phyloP scores from a whole-genome alignment of 2,797 vertebrate species.

The Microtus obscurus region DNA sequence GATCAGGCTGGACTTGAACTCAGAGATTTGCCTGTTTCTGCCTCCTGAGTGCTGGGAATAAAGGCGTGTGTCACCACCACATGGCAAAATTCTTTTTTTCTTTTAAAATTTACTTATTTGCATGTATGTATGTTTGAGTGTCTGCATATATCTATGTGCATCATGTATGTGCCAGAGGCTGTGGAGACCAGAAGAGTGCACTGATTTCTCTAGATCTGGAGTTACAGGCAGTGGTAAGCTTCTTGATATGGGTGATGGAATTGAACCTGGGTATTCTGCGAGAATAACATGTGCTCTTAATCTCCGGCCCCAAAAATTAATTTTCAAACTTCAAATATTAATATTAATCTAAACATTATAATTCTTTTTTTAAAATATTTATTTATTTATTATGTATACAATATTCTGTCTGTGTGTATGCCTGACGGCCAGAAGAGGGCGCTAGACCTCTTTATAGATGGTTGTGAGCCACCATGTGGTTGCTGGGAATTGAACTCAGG shows the following conservation, averaged over 20 bases:
- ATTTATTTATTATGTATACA: no score
- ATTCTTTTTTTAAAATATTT: no score
- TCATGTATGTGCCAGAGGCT: not conserved
- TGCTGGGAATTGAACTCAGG: no score
- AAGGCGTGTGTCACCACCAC: not conserved
- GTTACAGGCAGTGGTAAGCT: not conserved
- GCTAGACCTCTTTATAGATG: no score
- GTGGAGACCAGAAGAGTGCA: not conserved
- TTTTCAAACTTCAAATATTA: conserved; percentile 48
- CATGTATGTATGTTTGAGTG: not conserved
- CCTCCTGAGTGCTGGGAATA: not conserved
- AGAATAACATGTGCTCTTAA: not conserved
- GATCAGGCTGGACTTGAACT: not conserved
- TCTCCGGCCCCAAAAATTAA: not conserved
- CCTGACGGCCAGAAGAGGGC: no score
- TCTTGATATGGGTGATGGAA: not conserved
- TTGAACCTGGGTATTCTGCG: not conserved
- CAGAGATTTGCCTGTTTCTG: not conserved
- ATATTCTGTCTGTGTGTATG: no score
- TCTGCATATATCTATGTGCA: not conserved
- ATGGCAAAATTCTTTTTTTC: not conserved
- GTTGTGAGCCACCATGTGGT: no score
- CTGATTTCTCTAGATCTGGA: not conserved
- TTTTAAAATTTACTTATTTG: not conserved
- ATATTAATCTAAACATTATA: conserved; percentile 21